Evolutionary conservation across 2,888 invertebrate genomes (phyloP), one percentile per base, ranked within the genome.

Genomic region (Stenurella melanura): DNA sequence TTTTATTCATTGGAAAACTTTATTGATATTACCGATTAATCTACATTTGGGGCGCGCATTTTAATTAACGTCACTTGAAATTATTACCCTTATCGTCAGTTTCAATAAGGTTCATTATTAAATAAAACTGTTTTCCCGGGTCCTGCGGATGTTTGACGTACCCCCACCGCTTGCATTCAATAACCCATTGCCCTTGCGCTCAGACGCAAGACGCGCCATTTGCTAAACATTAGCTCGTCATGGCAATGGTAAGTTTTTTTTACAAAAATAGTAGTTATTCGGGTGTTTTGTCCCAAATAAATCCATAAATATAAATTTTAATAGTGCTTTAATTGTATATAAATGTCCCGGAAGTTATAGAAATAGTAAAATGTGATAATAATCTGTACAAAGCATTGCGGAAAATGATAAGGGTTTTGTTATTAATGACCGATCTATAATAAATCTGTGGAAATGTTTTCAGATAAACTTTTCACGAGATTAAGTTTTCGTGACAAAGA

Each of bases 141-240:
- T 82, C 82, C 85, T 86, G 86, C 87, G 82, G 85, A 85, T 85
- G 83, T 85, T 85, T 82, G 83, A 80, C 83, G 81, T 81, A 81
- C 83, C 85, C 85, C 81, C 83, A 75, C 81, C 78, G 76, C 80
- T 76, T 76, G 75, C 80, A 81, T 81, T 83, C 85, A 85, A 85
- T 85, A 86, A 85, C 85, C 87, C 84, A 86, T 85, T 86, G 86
- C 85, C 87, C 87, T 87, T 87, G 87, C 87, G 87, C 86, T 84
- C 82, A 87, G 87, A 88, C 87, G 87, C 87, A 87, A 85, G 83
- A 86, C 89, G 90, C 90, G 90, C 90, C 90, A 90, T 90, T 90
- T 90, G 89, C 90, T 89, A 89, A 88, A 88, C 86, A 87, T 85
- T 87, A 82, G 84, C 86, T 89, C 87, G 88, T 88, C 86, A 90